Conservation (phyloP, 1,140 invertebrate genomes). For the Bombus huntii region DNA sequence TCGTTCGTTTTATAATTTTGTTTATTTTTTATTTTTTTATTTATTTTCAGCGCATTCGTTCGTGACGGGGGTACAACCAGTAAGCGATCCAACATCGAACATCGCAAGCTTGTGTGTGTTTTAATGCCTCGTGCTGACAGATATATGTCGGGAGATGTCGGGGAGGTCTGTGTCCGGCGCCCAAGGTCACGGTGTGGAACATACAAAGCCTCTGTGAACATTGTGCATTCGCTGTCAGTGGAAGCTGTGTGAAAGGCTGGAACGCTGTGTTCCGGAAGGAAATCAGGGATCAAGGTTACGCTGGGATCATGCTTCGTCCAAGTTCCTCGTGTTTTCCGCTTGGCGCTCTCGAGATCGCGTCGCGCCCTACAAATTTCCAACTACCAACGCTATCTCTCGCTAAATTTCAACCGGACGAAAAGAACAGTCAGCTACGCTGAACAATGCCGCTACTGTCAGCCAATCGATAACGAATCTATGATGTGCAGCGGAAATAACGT, state of each 20-base stretch:
- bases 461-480: slow-evolving; percentile 18
- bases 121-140: slow-evolving; percentile 76
- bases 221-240: slow-evolving; percentile 78
- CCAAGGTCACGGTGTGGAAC: slow-evolving; percentile 76
- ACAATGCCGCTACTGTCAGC: background rate
- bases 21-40: background rate
- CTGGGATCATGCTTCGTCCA: slow-evolving; percentile 48
- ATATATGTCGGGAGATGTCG: slow-evolving; percentile 74
- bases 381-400: background rate
- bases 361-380: background rate
- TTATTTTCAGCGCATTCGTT: slow-evolving; percentile 12
- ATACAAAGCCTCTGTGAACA: slow-evolving; percentile 81
- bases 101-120: slow-evolving; percentile 78
- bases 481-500: background rate
- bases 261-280: slow-evolving; percentile 23
- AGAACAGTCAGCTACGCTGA: background rate
- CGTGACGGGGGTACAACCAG: slow-evolving; percentile 63
- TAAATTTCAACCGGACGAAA: background rate
- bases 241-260: slow-evolving; percentile 70
- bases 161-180: slow-evolving; percentile 75
- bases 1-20: background rate
- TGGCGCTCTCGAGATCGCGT: too few species aligned
- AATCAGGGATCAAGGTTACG: background rate
- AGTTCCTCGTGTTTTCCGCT: slow-evolving; percentile 28
- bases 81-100: slow-evolving; percentile 79